phyloP scores from a whole-genome alignment of 2,888 invertebrate species.

The Eurytoma adleriae region DNA sequence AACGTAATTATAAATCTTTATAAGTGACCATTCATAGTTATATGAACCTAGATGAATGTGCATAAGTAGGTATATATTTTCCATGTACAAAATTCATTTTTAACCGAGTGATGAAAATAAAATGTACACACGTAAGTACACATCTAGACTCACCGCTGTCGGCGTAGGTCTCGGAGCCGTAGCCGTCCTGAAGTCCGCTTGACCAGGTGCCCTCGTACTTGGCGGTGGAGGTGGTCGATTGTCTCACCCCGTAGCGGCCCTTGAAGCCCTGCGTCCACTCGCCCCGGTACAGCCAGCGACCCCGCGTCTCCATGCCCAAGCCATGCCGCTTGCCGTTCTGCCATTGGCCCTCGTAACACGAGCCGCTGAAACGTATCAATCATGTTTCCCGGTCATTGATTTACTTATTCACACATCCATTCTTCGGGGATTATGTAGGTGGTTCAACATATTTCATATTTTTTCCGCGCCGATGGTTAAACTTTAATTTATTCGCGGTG shows the following conservation, averaged over 20 bases:
- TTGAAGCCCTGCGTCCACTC: conserved; percentile 99
- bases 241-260: conserved; percentile 98
- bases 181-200: conserved; percentile 98
- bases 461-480: not conserved
- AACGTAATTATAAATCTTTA: not conserved
- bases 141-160: conserved; percentile 91
- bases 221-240: conserved; percentile 95
- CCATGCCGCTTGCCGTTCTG: conserved; percentile 99
- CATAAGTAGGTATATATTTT: not conserved
- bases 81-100: not conserved
- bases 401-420: not conserved
- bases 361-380: conserved; percentile 82
- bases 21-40: not conserved
- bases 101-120: not conserved
- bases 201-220: conserved; percentile 99
- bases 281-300: conserved; percentile 97
- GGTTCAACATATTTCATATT: not conserved
- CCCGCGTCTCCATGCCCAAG: conserved; percentile 96
- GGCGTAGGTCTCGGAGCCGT: conserved; percentile 99
- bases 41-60: not conserved
- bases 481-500: not conserved
- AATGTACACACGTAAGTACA: too few species aligned
- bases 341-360: conserved; percentile 99
- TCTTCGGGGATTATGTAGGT: not conserved
- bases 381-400: too few species aligned